Percentiles rank a stretch among this genome's conserved stretches.
These are phyloP conservation scores for Tragopan temminckii DNA, from an alignment of 2,797 vertebrate genomes.

Conservation along the genomic window DNA sequence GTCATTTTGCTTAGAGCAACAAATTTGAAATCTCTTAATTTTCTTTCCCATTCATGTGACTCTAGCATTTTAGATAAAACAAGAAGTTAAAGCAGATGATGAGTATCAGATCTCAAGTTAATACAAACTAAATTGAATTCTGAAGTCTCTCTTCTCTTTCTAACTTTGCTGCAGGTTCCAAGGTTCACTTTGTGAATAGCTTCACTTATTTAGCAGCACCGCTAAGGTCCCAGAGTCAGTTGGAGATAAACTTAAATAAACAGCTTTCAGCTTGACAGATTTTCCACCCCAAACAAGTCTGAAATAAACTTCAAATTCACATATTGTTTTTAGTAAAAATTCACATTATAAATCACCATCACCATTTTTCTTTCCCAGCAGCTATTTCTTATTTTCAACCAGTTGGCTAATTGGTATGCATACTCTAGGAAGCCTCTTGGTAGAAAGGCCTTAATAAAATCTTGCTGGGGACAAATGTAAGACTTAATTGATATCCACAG, in stretches of 20 bases:
- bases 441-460: not conserved
- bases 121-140: conserved; percentile 83
- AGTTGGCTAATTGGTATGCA: not conserved
- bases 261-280: conserved; percentile 16
- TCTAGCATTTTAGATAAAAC: conserved; percentile 83
- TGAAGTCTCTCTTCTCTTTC: conserved; percentile 72
- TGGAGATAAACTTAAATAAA: conserved; percentile 58
- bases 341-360: not conserved
- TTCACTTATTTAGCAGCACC: conserved; percentile 67
- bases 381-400: not conserved
- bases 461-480: not conserved
- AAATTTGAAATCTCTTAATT: conserved; percentile 85
- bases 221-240: conserved; percentile 32
- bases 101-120: conserved; percentile 80
- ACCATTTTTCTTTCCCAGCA: not conserved
- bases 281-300: conserved; percentile 44
- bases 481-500: fast-evolving
- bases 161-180: conserved; percentile 74
- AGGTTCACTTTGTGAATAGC: conserved; percentile 76
- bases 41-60: conserved; percentile 78
- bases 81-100: conserved; percentile 77
- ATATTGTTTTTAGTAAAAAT: not conserved
- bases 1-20: conserved; percentile 84
- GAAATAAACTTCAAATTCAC: not conserved
- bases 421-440: not conserved